Conservation (phyloP, 2,888 invertebrate genomes). For the Agrilus cyanescens region DNA sequence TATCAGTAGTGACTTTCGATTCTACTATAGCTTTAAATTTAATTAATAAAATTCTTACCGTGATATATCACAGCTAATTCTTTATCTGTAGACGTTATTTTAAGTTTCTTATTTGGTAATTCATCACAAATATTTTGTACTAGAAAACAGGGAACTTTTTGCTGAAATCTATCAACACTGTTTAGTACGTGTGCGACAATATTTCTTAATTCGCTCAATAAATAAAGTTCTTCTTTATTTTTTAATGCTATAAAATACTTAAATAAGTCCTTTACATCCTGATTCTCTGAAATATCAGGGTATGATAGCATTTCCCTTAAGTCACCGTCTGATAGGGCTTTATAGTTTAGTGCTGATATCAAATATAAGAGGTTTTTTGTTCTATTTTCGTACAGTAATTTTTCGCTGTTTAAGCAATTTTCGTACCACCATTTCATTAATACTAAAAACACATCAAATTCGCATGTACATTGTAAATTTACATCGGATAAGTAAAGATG, state of each 20-base stretch:
- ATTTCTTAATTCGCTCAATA: conserved; percentile 11
- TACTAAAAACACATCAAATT: conserved; percentile 29
- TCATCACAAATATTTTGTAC: conserved; percentile 4
- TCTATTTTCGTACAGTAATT: conserved; percentile 4
- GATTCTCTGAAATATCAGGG: conserved; percentile 22
- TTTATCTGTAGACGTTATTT: conserved; percentile 1
- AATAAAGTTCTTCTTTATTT: conserved; percentile 8
- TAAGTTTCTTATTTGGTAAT: conserved; percentile 4
- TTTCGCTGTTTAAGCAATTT: conserved; percentile 13
- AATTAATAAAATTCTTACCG: neutral
- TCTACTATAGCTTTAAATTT: too few species aligned
- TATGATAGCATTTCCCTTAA: conserved; percentile 24
- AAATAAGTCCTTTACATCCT: conserved; percentile 20
- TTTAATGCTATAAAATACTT: conserved; percentile 18
- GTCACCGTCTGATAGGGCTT: conserved; percentile 17
- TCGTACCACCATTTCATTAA: conserved; percentile 33
- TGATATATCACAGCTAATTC: neutral
- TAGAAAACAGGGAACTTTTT: conserved; percentile 7
- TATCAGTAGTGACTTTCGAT: too few species aligned
- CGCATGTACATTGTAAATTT: conserved; percentile 24
- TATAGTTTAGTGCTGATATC: conserved; percentile 28
- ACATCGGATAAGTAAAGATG: conserved; percentile 30
- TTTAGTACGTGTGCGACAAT: conserved; percentile 7
- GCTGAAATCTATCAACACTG: conserved; percentile 5
- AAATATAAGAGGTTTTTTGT: conserved; percentile 20